A percentile compares a stretch with the other conserved stretches of the same genome.
These are phyloP conservation scores for Vandiemenella viatica DNA, from an alignment of 2,888 invertebrate genomes.

Conservation along the genomic window DNA sequence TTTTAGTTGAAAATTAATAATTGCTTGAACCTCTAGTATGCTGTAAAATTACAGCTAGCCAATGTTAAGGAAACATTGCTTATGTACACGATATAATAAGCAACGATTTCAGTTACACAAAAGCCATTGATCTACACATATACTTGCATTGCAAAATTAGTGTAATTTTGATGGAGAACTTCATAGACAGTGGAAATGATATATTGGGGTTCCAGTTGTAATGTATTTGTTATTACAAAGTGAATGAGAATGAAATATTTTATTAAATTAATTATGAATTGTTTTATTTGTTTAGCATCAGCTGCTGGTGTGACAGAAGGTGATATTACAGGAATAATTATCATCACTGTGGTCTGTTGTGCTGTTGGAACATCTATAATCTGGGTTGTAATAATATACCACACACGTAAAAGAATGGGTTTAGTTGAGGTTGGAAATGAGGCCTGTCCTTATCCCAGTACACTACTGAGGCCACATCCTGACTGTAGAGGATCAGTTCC, in stretches of 20 bases:
- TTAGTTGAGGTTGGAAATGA: conserved; percentile 21
- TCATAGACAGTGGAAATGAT: too few species aligned
- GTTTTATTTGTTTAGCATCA: conserved; percentile 26
- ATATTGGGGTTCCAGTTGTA: too few species aligned
- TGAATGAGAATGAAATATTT: too few species aligned
- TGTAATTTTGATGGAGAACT: too few species aligned
- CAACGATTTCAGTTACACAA: too few species aligned
- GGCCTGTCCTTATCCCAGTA: conserved; percentile 5
- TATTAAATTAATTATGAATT: too few species aligned
- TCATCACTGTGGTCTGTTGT: conserved; percentile 80
- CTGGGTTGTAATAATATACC: conserved; percentile 84
- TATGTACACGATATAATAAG: too few species aligned
- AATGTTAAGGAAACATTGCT: too few species aligned
- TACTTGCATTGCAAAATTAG: neutral
- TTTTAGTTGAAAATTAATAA: neutral
- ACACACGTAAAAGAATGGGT: conserved; percentile 54
- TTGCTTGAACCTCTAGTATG: too few species aligned
- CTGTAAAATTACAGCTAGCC: too few species aligned
- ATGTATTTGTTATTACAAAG: too few species aligned
- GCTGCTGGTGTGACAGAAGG: conserved; percentile 45
- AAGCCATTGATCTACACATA: too few species aligned
- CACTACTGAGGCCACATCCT: conserved; percentile 19
- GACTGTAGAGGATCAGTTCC: conserved; percentile 24
- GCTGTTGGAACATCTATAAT: conserved; percentile 80
- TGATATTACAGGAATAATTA: conserved; percentile 71